Percentiles rank a stretch among this genome's conserved stretches.
These are phyloP conservation scores for Nymphicus hollandicus DNA, from an alignment of 2,113 vertebrate genomes.

Conservation along the genomic window DNA sequence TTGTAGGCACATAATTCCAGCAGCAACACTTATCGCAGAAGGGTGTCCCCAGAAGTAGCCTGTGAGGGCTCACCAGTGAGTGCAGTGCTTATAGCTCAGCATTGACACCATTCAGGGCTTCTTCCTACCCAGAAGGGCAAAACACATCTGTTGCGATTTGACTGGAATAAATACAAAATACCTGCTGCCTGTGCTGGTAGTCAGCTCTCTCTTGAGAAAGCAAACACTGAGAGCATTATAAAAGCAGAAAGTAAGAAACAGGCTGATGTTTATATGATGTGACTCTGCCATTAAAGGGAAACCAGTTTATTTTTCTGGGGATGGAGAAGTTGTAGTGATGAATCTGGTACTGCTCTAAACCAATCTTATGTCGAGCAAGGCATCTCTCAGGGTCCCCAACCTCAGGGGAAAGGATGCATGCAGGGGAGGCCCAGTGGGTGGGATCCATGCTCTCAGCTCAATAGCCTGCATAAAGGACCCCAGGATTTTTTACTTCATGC, in stretches of 20 bases:
- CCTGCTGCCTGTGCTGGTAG: not conserved
- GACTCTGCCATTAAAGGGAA: not conserved
- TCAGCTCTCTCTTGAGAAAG: not conserved
- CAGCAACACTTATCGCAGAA: not conserved
- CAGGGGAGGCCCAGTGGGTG: not conserved
- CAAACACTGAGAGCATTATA: not conserved
- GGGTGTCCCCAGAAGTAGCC: not conserved
- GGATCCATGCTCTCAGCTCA: not conserved
- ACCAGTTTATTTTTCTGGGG: not conserved
- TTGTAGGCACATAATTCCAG: not conserved
- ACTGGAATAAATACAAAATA: not conserved
- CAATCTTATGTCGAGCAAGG: not conserved
- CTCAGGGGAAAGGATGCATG: rapidly evolving
- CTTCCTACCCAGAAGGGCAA: not conserved
- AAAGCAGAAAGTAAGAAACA: not conserved
- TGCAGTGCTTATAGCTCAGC: not conserved
- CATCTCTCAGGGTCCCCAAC: not conserved
- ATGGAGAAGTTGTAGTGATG: not conserved
- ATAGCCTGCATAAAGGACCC: not conserved
- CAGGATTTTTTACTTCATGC: not conserved
- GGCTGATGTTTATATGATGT: not conserved
- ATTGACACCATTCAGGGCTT: not conserved
- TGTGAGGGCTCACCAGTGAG: not conserved
- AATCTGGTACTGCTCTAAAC: not conserved
- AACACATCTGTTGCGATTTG: not conserved